A percentile compares a stretch with the other conserved stretches of the same genome.
Conservation (phyloP, 1,140 invertebrate genomes). For the Ptiloglossa arizonensis region DNA sequence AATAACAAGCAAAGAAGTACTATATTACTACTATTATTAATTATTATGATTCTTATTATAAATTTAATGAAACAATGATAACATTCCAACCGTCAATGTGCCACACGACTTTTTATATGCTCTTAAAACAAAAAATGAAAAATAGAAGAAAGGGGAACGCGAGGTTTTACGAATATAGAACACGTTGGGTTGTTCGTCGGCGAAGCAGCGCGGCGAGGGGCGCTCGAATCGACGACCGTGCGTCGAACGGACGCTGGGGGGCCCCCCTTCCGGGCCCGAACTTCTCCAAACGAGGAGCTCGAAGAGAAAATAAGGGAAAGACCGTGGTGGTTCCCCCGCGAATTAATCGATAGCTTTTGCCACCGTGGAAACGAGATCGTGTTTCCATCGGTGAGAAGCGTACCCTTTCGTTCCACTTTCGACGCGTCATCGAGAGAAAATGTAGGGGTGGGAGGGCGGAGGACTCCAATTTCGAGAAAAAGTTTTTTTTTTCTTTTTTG, state of each 20-base stretch:
- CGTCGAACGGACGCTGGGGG: conserved; percentile 28
- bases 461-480: too few species aligned
- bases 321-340: not conserved
- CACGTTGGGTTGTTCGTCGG: conserved; percentile 50
- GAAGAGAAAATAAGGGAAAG: conserved; percentile 33
- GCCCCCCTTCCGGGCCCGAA: not conserved
- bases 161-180: conserved; percentile 43
- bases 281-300: not conserved
- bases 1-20: conserved; percentile 78
- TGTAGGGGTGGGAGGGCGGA: too few species aligned
- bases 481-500: too few species aligned
- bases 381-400: not conserved
- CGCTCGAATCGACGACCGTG: conserved; percentile 5
- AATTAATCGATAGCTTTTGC: conserved; percentile 2
- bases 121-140: conserved; percentile 66
- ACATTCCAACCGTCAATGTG: conserved; percentile 82
- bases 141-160: conserved; percentile 42
- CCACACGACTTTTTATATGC: conserved; percentile 82
- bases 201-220: conserved; percentile 50
- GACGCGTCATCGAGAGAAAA: too few species aligned
- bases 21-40: conserved; percentile 75
- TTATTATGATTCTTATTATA: conserved; percentile 72
- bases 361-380: not conserved
- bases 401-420: not conserved
- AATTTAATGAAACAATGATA: conserved; percentile 78